Conservation (phyloP, 2,888 invertebrate genomes). For the Drosophila subsilvestris region DNA sequence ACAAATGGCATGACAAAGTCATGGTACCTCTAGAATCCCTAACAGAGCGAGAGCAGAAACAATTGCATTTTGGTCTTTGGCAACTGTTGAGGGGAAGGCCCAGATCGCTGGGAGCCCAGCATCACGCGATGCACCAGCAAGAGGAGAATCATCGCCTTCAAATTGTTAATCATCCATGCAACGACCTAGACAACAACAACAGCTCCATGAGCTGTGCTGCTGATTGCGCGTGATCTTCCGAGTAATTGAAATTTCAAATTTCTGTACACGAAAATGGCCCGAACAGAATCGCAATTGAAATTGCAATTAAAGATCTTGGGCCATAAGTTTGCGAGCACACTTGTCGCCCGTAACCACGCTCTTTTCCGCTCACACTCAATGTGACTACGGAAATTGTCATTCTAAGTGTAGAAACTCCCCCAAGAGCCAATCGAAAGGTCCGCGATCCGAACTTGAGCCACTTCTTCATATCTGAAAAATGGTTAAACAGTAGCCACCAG, state of each 20-base stretch:
- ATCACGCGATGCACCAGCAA: conserved; percentile 64
- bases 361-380: conserved; percentile 13
- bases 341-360: conserved; percentile 59
- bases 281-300: conserved; percentile 22
- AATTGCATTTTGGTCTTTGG: conserved; percentile 56
- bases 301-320: conserved; percentile 62
- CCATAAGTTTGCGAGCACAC: conserved; percentile 63
- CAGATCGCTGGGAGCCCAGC: conserved; percentile 21
- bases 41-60: conserved; percentile 23
- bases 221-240: conserved; percentile 77
- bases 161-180: conserved; percentile 64
- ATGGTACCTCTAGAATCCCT: conserved; percentile 7
- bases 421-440: background rate
- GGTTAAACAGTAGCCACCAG: conserved; percentile 63
- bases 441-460: conserved; percentile 33
- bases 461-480: conserved; percentile 39
- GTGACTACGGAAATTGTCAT: conserved; percentile 7
- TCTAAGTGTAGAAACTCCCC: background rate
- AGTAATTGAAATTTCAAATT: conserved; percentile 72
- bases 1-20: background rate
- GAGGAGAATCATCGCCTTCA: conserved; percentile 38
- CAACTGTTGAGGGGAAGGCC: conserved; percentile 30
- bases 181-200: conserved; percentile 37
- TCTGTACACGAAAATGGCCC: conserved; percentile 43
- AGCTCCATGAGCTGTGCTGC: conserved; percentile 41